Base-by-base conservation (phyloP, 1,140 invertebrate genomes). In the Anastrepha obliqua region DNA sequence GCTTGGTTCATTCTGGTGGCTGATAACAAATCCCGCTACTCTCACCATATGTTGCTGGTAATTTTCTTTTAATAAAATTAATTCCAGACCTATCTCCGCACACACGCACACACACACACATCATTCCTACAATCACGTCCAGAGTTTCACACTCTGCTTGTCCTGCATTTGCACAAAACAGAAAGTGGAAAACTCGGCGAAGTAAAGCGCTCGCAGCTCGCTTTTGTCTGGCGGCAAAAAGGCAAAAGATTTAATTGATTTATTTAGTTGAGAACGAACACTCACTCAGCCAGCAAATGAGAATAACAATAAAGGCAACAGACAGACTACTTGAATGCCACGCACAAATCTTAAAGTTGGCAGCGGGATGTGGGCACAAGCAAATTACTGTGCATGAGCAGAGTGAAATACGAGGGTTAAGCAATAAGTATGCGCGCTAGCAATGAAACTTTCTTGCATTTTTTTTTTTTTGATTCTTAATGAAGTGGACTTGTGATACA, bases 51-150 rank as follows among this genome's bases (percentile, higher is more conserved):
- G 74, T 81, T 81, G 47, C 47, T 11, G n/a, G 74, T 55, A 81
- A 81, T 81, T 81, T 20, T 51, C 44, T 81, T 81, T 81, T 81
- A 81, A 81, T 55, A 55, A 51, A 17, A 55, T 81, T 55, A 81
- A 81, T 55, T 55, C 42, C 6, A 81, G n/a, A 81, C 51, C 47
- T 81, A 55, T 81, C 17, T 47, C n/a, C 17, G 7, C 74, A 55
- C 9, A 81, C 6, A 51, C 17, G 42, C 47, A 47, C 42, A 13
- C 64, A 67, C 67, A 15, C 8, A 70, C 44, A 47, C 15, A 1
- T 29, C 29, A 29, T 20, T 39, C 39, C 29, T 15, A 42, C 8
- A 67, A 39, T 64, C 29, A 67, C 65, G 29, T 42, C 39, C 39
- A 39, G 29, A 29, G 29, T 29, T 29, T 29, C 29, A 29, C 29